A percentile compares a stretch with the other conserved stretches of the same genome.
Evolutionary conservation across 2,888 invertebrate species (phyloP).

Genomic region (Caenorhabditis afra): DNA sequence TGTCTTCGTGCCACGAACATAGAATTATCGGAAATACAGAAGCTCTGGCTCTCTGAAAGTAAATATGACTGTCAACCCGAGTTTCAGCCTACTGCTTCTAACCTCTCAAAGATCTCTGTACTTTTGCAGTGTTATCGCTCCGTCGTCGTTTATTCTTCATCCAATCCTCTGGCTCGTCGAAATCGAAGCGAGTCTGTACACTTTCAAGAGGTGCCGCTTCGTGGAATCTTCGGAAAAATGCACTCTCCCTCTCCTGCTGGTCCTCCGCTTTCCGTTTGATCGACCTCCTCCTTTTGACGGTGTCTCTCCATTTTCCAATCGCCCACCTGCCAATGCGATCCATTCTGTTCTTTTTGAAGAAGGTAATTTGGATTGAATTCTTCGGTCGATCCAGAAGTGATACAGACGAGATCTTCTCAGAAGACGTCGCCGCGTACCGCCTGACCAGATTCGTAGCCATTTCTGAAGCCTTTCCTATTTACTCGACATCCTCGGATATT

Average conservation of each 20-base stretch:
- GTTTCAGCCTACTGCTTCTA: background rate
- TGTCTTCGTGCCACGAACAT: constrained; percentile 47
- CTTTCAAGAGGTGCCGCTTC: background rate
- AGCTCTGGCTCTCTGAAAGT: constrained; percentile 10
- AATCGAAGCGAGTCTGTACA: constrained; percentile 32
- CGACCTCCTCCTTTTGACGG: constrained; percentile 32
- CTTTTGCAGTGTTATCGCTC: constrained; percentile 8
- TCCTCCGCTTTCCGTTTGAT: constrained; percentile 7
- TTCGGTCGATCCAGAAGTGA: background rate
- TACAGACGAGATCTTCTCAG: no score
- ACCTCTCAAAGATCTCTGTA: background rate
- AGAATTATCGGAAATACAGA: background rate
- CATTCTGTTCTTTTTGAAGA: constrained; percentile 28
- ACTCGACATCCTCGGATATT: background rate
- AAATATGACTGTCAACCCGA: no score
- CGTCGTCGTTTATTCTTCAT: constrained; percentile 20
- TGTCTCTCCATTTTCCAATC: background rate
- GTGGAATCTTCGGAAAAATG: constrained; percentile 35
- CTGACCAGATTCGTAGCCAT: constrained; percentile 1
- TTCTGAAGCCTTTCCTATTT: constrained; percentile 17
- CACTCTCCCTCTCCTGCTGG: constrained; percentile 17
- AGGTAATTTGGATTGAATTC: constrained; percentile 4
- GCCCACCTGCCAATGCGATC: constrained; percentile 16
- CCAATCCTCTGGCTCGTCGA: constrained; percentile 39
- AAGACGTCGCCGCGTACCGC: constrained; percentile 22